These are phyloP conservation scores for Pseudois nayaur DNA, from an alignment of 2,113 vertebrate genomes.

Conservation along the genomic window DNA sequence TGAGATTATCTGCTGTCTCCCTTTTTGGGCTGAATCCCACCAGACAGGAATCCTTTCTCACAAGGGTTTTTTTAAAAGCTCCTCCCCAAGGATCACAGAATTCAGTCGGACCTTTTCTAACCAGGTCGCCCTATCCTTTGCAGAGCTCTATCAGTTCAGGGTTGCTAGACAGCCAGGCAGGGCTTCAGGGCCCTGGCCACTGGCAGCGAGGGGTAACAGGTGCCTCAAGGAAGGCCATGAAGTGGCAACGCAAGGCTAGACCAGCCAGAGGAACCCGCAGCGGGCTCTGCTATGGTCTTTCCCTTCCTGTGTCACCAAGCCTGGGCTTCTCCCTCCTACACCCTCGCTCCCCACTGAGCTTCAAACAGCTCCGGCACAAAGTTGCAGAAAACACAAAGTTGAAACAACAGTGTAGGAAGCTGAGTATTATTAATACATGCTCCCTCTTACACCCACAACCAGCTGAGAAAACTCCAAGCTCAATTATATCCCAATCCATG, in stretches of 20 bases:
- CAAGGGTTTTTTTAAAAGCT: neutral
- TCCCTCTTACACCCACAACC: neutral
- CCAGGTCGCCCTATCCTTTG: neutral
- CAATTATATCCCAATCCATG: neutral
- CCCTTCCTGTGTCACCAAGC: neutral
- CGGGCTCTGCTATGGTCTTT: neutral
- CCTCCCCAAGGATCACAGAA: neutral
- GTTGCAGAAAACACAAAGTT: neutral
- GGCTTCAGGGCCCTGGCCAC: neutral
- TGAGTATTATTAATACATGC: neutral
- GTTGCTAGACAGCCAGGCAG: neutral
- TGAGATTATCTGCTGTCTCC: neutral
- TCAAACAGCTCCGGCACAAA: fast-evolving
- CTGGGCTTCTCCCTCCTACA: neutral
- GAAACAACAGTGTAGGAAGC: neutral
- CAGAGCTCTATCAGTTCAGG: neutral
- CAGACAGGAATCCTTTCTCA: neutral
- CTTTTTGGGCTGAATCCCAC: neutral
- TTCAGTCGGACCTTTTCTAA: neutral
- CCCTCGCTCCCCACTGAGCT: neutral
- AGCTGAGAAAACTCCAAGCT: neutral
- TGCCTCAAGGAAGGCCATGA: neutral
- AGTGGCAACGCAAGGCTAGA: neutral
- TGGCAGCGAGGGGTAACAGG: neutral
- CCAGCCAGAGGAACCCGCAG: neutral